Conservation (phyloP, 2,113 vertebrate genomes). For the Myanophis thanlyinensis region DNA sequence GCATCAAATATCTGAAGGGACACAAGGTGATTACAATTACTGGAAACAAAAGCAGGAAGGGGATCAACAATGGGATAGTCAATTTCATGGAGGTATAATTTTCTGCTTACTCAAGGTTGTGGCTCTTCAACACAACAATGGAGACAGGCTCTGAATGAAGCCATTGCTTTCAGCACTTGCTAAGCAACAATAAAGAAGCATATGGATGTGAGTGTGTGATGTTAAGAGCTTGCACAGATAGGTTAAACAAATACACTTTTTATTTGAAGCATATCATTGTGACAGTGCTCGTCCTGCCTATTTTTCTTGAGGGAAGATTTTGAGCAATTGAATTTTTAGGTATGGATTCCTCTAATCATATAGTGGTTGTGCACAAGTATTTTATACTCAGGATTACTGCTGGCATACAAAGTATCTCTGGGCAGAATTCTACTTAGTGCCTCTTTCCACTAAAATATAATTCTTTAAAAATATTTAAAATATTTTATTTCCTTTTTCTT, state of each 20-base stretch:
- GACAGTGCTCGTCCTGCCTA: not conserved
- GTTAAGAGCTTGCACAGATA: not conserved
- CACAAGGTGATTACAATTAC: not conserved
- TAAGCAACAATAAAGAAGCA: not conserved
- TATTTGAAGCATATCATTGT: not conserved
- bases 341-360: not conserved
- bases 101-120: not conserved
- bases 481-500: not conserved
- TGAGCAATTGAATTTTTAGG: not conserved
- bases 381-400: not conserved
- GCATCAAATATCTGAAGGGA: not conserved
- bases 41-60: not conserved
- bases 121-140: not conserved
- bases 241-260: not conserved
- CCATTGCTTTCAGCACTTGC: not conserved
- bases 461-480: not conserved
- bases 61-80: not conserved
- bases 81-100: not conserved
- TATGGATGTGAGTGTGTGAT: not conserved
- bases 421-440: not conserved
- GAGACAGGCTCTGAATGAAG: not conserved
- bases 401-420: not conserved
- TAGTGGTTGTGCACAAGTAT: not conserved
- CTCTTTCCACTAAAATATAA: not conserved
- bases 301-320: not conserved